Conservation (phyloP, 2,797 vertebrate species). For the Pangasius djambal region DNA sequence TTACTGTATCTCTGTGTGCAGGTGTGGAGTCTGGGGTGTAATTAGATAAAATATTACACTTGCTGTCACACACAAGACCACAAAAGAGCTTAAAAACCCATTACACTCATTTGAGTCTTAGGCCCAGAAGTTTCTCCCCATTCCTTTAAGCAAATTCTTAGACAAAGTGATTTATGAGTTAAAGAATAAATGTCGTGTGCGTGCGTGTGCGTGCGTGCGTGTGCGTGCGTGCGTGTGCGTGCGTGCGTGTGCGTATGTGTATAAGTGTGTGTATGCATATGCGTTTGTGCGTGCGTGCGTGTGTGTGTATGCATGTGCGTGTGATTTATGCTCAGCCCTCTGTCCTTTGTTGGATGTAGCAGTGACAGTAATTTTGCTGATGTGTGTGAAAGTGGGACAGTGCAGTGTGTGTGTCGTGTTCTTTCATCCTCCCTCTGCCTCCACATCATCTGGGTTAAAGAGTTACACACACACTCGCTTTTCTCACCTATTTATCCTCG, state of each 20-base stretch:
- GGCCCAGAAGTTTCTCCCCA: not conserved
- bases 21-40: slow-evolving; percentile 63
- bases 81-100: not conserved
- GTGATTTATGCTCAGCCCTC: not conserved
- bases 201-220: too few relatives aligned
- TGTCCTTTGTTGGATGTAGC: slow-evolving; percentile 9
- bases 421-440: slow-evolving; percentile 32
- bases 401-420: slow-evolving; percentile 13
- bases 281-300: too few relatives aligned
- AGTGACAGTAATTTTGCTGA: slow-evolving; percentile 21
- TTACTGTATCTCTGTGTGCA: slow-evolving; percentile 62
- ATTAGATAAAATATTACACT: slow-evolving; percentile 56
- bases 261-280: not conserved
- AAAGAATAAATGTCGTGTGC: not conserved
- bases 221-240: not conserved
- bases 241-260: not conserved
- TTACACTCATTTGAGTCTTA: not conserved
- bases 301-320: not conserved
- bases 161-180: not conserved
- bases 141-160: not conserved
- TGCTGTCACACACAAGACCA: not conserved
- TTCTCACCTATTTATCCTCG: slow-evolving; percentile 42
- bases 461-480: slow-evolving; percentile 40
- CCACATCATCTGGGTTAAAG: slow-evolving; percentile 50
- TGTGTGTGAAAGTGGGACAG: slow-evolving; percentile 28